phyloP scores from a whole-genome alignment of 1,140 invertebrate species.

The Drosophila jambulina region DNA sequence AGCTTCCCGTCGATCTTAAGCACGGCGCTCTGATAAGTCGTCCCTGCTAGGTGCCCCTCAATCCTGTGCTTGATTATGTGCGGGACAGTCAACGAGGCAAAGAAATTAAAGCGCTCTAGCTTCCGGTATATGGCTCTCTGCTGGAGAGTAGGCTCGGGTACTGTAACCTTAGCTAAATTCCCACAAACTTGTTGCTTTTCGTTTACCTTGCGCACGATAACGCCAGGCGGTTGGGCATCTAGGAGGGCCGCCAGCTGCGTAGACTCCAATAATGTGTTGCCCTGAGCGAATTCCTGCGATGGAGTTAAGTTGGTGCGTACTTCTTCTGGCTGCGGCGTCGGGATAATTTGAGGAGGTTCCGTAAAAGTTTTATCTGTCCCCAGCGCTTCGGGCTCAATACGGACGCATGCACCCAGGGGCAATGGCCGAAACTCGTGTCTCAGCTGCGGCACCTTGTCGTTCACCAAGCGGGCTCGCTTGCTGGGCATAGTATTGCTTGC shows the following conservation, averaged over 20 bases:
- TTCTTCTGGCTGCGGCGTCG: background rate
- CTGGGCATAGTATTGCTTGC: background rate
- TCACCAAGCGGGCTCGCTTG: constrained; percentile 37
- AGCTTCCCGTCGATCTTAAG: constrained; percentile 19
- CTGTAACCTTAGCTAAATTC: constrained; percentile 14
- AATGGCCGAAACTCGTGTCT: constrained; percentile 57
- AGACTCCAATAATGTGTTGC: constrained; percentile 54
- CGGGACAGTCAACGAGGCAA: constrained; percentile 17
- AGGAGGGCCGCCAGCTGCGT: constrained; percentile 43
- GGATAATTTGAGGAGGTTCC: background rate
- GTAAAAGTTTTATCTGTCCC: no score
- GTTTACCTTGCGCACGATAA: constrained; percentile 56
- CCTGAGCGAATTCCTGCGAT: constrained; percentile 53
- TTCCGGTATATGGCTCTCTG: constrained; percentile 34
- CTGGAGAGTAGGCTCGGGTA: no score
- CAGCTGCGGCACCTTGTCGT: constrained; percentile 58
- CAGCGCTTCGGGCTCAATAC: background rate
- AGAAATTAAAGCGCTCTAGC: constrained; percentile 34
- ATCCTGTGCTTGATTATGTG: constrained; percentile 46
- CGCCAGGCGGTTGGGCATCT: constrained; percentile 9
- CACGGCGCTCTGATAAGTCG: constrained; percentile 43
- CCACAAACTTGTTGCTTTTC: background rate
- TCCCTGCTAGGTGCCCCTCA: constrained; percentile 32
- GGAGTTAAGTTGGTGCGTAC: constrained; percentile 13
- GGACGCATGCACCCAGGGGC: constrained; percentile 29